Evolutionary conservation across 1,140 invertebrate species (phyloP).

Genomic region (Caenorhabditis briggsae): DNA sequence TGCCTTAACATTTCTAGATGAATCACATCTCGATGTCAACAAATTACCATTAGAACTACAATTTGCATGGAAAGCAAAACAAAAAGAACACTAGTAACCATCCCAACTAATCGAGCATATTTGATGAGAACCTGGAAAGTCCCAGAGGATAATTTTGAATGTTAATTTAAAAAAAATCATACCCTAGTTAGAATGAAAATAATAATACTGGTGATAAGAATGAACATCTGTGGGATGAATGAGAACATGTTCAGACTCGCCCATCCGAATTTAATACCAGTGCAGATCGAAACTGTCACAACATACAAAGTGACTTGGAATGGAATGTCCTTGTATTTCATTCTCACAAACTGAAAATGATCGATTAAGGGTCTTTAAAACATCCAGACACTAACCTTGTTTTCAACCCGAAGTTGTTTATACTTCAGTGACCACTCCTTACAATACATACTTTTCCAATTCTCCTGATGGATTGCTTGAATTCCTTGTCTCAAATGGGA

Average conservation of each 20-base stretch:
- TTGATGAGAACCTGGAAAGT: not conserved
- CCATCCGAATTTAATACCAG: conserved; percentile 28
- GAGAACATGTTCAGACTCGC: conserved; percentile 1
- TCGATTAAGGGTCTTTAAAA: not conserved
- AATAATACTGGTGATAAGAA: conserved; percentile 45
- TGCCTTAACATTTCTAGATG: not conserved
- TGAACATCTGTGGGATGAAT: conserved; percentile 36
- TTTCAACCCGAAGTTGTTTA: conserved; percentile 63
- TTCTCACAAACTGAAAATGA: conserved; percentile 64
- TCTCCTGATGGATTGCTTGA: conserved; percentile 68
- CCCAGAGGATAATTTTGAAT: not conserved
- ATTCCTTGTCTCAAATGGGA: conserved; percentile 65
- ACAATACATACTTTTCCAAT: conserved; percentile 65
- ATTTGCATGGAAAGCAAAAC: conserved; percentile 45
- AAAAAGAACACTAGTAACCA: conserved; percentile 4
- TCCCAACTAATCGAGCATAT: conserved; percentile 10
- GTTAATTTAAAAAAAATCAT: not conserved
- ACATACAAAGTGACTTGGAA: conserved; percentile 34
- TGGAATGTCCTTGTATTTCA: conserved; percentile 61
- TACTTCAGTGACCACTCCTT: conserved; percentile 63
- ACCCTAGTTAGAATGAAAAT: conserved; percentile 44
- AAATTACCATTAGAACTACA: conserved; percentile 42
- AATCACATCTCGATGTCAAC: not conserved
- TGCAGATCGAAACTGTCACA: not conserved
- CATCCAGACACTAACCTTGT: conserved; percentile 61